phyloP scores from a whole-genome alignment of 1,140 invertebrate genomes.

The Megalopta genalis region DNA sequence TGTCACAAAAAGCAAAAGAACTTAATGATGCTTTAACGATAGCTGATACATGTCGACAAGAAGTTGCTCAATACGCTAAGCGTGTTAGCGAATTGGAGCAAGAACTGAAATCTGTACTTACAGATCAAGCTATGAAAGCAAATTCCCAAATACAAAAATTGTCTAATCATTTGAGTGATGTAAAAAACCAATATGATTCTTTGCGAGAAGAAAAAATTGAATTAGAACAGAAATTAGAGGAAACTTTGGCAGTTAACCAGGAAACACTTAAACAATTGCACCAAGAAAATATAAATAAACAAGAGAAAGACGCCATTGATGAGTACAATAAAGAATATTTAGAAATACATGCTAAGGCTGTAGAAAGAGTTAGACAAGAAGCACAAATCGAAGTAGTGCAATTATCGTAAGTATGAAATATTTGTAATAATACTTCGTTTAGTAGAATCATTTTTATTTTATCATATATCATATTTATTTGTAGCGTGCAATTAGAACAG shows the following conservation, averaged over 20 bases:
- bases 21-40: constrained; percentile 65
- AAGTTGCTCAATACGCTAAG: constrained; percentile 66
- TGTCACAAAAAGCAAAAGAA: constrained; percentile 72
- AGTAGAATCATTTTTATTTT: too few species aligned
- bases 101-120: constrained; percentile 72
- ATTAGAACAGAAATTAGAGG: constrained; percentile 70
- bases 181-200: constrained; percentile 69
- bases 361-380: constrained; percentile 72
- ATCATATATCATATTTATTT: constrained; percentile 34
- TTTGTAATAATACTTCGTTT: too few species aligned
- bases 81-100: constrained; percentile 71
- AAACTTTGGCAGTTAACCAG: constrained; percentile 69
- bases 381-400: constrained; percentile 72
- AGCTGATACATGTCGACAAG: constrained; percentile 61
- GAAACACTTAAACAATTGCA: constrained; percentile 68
- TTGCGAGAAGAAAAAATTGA: constrained; percentile 68
- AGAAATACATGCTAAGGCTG: constrained; percentile 74
- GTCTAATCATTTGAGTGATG: constrained; percentile 70
- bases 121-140: constrained; percentile 72
- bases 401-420: constrained; percentile 69
- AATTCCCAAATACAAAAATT: constrained; percentile 73
- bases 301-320: constrained; percentile 65
- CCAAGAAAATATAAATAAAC: constrained; percentile 66
- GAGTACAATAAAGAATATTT: constrained; percentile 76
- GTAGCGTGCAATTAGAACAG: constrained; percentile 75